These are phyloP conservation scores for Conops quadrifasciatus DNA, from an alignment of 2,888 invertebrate species.

Conservation along the genomic window DNA sequence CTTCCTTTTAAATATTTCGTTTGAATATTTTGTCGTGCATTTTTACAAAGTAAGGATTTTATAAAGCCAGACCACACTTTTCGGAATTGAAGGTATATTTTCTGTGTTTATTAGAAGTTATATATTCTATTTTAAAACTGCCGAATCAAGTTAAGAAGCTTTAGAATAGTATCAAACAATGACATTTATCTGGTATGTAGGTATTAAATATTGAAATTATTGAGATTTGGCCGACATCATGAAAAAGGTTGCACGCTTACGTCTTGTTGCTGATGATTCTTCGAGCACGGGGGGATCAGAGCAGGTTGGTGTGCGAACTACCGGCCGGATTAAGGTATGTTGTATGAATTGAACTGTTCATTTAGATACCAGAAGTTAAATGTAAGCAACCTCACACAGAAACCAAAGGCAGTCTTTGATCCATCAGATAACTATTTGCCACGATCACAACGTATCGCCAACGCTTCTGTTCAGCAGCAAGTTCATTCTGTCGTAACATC, in stretches of 20 bases:
- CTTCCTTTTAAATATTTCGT: not conserved
- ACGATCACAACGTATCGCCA: conserved; percentile 48
- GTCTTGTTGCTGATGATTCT: conserved; percentile 38
- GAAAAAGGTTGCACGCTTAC: conserved; percentile 46
- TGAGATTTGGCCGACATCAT: conserved; percentile 26
- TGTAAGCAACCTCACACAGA: conserved; percentile 61
- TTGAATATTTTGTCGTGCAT: conserved; percentile 11
- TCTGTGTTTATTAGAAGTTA: not conserved
- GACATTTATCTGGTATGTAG: not conserved
- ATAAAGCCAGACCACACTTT: not conserved
- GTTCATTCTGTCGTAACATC: conserved; percentile 26
- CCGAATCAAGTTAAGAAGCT: not conserved
- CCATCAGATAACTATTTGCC: conserved; percentile 85
- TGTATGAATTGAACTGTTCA: not conserved
- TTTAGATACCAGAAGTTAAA: not conserved
- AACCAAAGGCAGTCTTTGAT: conserved; percentile 86
- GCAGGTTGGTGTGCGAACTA: conserved; percentile 55
- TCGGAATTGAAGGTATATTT: not conserved
- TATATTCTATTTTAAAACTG: not conserved
- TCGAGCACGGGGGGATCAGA: conserved; percentile 33
- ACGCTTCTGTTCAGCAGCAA: conserved; percentile 35
- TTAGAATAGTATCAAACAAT: not conserved
- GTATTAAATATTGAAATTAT: not conserved
- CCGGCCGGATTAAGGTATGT: conserved; percentile 61
- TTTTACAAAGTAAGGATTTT: not conserved